Conservation (phyloP, 2,113 vertebrate genomes). For the Anguilla japonica region DNA sequence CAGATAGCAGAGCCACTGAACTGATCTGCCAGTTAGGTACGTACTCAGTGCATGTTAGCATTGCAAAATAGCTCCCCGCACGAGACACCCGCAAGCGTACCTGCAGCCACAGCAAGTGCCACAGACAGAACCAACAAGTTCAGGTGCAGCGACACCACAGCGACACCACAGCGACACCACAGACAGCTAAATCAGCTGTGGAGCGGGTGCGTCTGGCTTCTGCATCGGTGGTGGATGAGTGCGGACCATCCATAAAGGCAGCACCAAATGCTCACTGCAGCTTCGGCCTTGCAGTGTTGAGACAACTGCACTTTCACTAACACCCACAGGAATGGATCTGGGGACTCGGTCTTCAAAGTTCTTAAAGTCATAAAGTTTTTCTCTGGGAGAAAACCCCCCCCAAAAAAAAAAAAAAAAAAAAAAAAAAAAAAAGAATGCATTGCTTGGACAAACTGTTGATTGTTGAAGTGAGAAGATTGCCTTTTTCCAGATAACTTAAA, state of each 20-base stretch:
- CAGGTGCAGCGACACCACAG: not conserved
- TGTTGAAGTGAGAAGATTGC: not conserved
- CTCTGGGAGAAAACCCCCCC: not conserved
- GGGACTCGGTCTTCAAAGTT: too few species aligned
- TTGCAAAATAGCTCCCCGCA: not conserved
- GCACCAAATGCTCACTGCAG: not conserved
- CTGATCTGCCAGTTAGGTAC: not conserved
- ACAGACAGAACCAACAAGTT: not conserved
- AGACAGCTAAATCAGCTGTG: not conserved
- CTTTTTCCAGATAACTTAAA: not conserved
- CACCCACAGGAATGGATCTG: not conserved
- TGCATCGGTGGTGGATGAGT: not conserved
- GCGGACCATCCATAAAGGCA: not conserved
- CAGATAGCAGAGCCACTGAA: not conserved
- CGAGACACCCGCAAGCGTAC: not conserved
- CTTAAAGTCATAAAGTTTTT: not conserved
- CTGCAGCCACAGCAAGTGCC: not conserved
- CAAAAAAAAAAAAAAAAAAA: not conserved
- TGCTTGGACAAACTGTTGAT: not conserved
- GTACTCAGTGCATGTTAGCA: not conserved
- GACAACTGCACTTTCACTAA: not conserved
- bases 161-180: not conserved
- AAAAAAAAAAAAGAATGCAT: not conserved
- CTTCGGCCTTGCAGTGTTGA: not conserved
- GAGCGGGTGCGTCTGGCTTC: not conserved